These are phyloP conservation scores for Geophilus truncorum DNA, from an alignment of 2,888 invertebrate species.

Conservation along the genomic window DNA sequence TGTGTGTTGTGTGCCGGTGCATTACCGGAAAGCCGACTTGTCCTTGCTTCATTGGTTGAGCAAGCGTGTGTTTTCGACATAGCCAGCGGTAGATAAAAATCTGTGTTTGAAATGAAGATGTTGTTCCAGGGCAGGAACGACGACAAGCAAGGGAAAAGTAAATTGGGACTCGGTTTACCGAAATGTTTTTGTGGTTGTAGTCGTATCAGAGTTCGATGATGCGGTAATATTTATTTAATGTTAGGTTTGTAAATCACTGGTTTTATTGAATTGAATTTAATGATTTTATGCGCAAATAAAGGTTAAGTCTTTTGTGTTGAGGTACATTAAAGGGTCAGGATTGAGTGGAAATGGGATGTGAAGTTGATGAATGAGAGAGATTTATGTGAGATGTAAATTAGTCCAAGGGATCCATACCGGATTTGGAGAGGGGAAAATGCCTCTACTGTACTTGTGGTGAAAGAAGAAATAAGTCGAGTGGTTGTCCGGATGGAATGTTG, in stretches of 20 bases:
- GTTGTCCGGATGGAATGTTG: too few species aligned
- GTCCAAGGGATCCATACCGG: not conserved
- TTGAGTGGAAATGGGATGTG: not conserved
- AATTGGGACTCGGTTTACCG: not conserved
- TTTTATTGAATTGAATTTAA: not conserved
- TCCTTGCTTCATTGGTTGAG: too few species aligned
- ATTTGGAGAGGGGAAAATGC: not conserved
- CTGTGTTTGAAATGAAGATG: not conserved
- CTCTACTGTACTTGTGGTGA: not conserved
- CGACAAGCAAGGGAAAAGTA: not conserved
- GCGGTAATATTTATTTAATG: not conserved
- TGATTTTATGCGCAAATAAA: not conserved
- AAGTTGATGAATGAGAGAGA: not conserved
- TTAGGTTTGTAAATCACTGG: not conserved
- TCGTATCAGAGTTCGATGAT: too few species aligned
- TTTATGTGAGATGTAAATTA: slow-evolving; percentile 7
- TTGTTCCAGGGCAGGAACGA: not conserved
- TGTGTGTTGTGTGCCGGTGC: too few species aligned
- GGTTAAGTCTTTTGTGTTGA: not conserved
- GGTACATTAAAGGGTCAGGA: not conserved
- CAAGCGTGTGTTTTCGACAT: too few species aligned
- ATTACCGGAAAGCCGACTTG: too few species aligned
- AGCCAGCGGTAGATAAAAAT: too few species aligned
- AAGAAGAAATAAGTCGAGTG: not conserved
- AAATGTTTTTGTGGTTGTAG: not conserved